phyloP scores from a whole-genome alignment of 35 echinoderm and acorn worm species.

The Heliocidaris tuberculata region DNA sequence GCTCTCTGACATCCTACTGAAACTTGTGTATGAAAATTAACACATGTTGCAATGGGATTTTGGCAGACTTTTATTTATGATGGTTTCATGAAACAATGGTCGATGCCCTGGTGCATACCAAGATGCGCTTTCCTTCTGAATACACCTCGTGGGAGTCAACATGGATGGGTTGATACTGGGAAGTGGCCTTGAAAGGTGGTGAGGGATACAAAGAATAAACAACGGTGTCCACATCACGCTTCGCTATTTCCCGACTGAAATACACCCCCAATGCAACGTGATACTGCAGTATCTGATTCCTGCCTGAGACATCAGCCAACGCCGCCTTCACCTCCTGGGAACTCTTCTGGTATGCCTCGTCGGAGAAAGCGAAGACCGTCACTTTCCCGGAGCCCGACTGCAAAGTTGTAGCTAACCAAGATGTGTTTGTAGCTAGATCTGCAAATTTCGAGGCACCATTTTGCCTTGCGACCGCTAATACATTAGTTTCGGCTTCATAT shows the following conservation, averaged over 20 bases:
- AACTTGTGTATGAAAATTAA: no score
- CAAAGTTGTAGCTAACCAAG: not conserved
- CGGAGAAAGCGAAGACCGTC: slow-evolving; percentile 54
- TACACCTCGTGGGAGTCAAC: not conserved
- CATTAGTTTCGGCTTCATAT: not conserved
- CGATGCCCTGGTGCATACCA: not conserved
- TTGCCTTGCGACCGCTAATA: not conserved
- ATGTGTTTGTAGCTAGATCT: not conserved
- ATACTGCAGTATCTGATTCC: slow-evolving; percentile 45
- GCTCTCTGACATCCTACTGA: no score
- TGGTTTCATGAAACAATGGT: no score
- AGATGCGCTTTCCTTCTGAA: not conserved
- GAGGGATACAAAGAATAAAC: slow-evolving; percentile 40
- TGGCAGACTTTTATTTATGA: no score
- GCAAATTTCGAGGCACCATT: slow-evolving; percentile 19
- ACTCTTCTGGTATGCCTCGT: slow-evolving; percentile 27
- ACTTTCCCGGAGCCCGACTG: slow-evolving; percentile 4
- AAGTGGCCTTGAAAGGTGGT: not conserved
- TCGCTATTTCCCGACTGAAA: not conserved
- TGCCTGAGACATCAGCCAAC: not conserved
- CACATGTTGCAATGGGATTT: no score
- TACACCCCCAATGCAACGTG: slow-evolving; percentile 38
- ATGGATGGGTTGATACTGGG: slow-evolving; percentile 44
- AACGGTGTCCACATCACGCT: not conserved
- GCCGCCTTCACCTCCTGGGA: slow-evolving; percentile 8